These are phyloP conservation scores for Polietes domitor DNA, from an alignment of 2,888 invertebrate genomes.

Conservation along the genomic window DNA sequence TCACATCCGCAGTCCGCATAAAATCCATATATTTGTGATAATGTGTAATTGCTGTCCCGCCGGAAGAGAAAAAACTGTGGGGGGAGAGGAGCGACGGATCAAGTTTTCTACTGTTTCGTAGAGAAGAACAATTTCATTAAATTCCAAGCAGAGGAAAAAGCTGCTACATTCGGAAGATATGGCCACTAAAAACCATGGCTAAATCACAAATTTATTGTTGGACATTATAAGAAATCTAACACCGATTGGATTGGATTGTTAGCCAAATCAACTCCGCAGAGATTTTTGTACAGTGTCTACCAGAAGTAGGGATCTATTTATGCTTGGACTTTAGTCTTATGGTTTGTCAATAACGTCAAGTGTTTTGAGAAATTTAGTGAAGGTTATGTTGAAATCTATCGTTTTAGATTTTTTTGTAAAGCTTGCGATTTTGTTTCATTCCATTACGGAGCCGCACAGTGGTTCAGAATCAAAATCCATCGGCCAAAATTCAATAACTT, in stretches of 20 bases:
- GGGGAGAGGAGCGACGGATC: background rate
- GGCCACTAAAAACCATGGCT: conserved; percentile 39
- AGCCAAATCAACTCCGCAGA: background rate
- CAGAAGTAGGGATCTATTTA: conserved; percentile 11
- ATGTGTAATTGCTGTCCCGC: background rate
- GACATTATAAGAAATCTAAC: conserved; percentile 38
- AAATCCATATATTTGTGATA: conserved; percentile 23
- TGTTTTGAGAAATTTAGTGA: no score
- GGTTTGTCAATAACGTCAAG: no score
- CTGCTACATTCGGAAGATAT: background rate
- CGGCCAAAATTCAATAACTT: no score
- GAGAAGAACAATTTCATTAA: conserved; percentile 17
- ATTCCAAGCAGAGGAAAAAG: background rate
- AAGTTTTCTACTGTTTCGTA: conserved; percentile 28
- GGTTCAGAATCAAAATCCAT: no score
- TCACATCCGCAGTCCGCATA: background rate
- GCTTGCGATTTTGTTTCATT: no score
- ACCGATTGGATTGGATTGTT: conserved; percentile 7
- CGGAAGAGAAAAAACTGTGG: background rate
- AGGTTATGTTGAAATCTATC: no score
- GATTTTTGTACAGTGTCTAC: background rate
- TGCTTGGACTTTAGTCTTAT: no score
- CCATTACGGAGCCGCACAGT: no score
- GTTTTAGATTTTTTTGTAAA: no score
- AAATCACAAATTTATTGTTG: conserved; percentile 36